Evolutionary conservation across 1,140 invertebrate species (phyloP).

Genomic region (Panagrolaimus sp.): DNA sequence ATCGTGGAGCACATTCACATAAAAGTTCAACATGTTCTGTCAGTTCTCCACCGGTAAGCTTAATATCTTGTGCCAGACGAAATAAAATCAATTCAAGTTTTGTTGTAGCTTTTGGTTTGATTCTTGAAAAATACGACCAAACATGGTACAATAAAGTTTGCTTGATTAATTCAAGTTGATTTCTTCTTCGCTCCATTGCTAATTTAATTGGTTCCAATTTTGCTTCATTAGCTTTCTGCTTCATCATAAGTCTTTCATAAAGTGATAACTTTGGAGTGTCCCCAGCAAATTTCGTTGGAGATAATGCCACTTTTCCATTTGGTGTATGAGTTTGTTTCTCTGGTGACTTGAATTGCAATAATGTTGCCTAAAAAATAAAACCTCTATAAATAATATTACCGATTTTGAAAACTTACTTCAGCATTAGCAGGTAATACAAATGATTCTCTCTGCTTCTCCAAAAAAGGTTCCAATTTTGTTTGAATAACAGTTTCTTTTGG

Average conservation of each 20-base stretch:
- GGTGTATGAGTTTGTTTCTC: background rate
- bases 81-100: background rate
- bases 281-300: background rate
- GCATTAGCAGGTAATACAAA: slow-evolving; percentile 1
- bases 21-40: background rate
- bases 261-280: slow-evolving; percentile 4
- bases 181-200: background rate
- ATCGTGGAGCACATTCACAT: background rate
- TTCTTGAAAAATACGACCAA: background rate
- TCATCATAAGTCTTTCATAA: slow-evolving; percentile 2
- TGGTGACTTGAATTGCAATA: background rate
- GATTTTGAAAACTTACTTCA: slow-evolving; percentile 10
- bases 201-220: background rate
- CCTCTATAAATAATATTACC: background rate
- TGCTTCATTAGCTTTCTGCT: background rate
- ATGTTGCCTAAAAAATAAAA: slow-evolving; percentile 6
- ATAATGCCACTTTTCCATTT: background rate
- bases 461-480: background rate
- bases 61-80: background rate
- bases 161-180: background rate
- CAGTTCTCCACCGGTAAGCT: background rate
- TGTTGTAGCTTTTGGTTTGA: background rate
- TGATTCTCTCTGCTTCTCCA: background rate
- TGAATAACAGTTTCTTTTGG: background rate
- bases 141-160: background rate